phyloP scores from a whole-genome alignment of 2,797 vertebrate species.

The Acipenser ruthenus region DNA sequence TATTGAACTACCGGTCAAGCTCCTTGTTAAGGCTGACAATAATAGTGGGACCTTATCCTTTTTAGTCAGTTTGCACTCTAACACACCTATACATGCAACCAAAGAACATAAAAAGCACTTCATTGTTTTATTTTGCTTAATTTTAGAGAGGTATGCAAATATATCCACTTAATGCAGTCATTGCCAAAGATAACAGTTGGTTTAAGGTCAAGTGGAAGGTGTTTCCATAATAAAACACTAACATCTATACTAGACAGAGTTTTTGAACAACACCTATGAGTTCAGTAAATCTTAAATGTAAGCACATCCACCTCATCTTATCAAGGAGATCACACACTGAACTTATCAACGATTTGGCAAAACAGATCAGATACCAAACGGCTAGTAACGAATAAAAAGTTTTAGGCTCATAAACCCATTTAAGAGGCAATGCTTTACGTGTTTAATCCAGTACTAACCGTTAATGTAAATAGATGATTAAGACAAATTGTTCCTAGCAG shows the following conservation, averaged over 20 bases:
- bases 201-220: slow-evolving; percentile 17
- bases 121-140: slow-evolving; percentile 57
- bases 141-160: slow-evolving; percentile 35
- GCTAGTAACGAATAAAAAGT: too few relatives aligned
- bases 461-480: too few relatives aligned
- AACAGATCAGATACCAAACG: too few relatives aligned
- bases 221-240: slow-evolving; percentile 12
- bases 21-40: slow-evolving; percentile 88
- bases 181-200: slow-evolving; percentile 19
- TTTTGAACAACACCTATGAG: too few relatives aligned
- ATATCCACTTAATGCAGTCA: slow-evolving; percentile 31
- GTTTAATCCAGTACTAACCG: too few relatives aligned
- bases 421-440: too few relatives aligned
- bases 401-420: too few relatives aligned
- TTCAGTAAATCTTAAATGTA: too few relatives aligned
- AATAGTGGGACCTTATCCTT: slow-evolving; percentile 85
- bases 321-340: too few relatives aligned
- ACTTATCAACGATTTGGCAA: too few relatives aligned
- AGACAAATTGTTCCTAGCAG: too few relatives aligned
- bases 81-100: slow-evolving; percentile 33
- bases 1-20: slow-evolving; percentile 82
- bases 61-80: slow-evolving; percentile 50
- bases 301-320: too few relatives aligned
- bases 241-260: neutral
- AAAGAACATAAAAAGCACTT: slow-evolving; percentile 59